These are phyloP conservation scores for Drosophila ochracea DNA, from an alignment of 2,888 invertebrate genomes.

Conservation along the genomic window DNA sequence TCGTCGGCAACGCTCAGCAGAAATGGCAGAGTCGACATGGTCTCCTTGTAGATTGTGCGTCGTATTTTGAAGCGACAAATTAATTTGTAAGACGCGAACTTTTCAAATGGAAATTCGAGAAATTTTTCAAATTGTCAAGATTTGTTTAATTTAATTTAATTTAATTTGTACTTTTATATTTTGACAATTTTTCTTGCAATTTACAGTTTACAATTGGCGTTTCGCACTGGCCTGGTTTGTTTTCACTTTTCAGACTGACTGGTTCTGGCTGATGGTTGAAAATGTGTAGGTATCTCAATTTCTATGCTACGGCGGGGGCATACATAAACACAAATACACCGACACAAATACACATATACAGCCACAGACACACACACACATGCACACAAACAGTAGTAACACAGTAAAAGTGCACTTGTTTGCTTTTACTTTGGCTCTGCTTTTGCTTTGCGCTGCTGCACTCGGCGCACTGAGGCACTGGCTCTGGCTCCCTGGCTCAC, in stretches of 20 bases:
- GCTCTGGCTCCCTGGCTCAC: conserved; percentile 27
- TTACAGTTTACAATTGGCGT: conserved; percentile 6
- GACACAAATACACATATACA: conserved; percentile 5
- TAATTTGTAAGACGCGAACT: background rate
- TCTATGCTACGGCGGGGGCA: conserved; percentile 66
- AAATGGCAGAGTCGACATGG: conserved; percentile 84
- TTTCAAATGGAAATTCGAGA: background rate
- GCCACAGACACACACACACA: conserved; percentile 8
- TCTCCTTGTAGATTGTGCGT: conserved; percentile 56
- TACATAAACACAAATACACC: conserved; percentile 21
- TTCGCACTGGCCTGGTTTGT: conserved; percentile 45
- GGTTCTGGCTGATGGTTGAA: conserved; percentile 25
- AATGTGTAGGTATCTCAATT: conserved; percentile 66
- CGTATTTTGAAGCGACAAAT: conserved; percentile 25
- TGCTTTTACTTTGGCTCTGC: conserved; percentile 43
- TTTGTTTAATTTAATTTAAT: background rate
- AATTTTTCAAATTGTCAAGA: background rate
- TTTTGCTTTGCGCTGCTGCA: conserved; percentile 43
- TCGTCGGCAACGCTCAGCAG: conserved; percentile 84
- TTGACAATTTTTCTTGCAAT: background rate
- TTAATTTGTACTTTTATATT: conserved; percentile 6
- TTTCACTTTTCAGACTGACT: conserved; percentile 53
- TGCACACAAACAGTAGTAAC: conserved; percentile 11
- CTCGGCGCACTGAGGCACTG: conserved; percentile 44
- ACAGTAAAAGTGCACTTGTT: conserved; percentile 54